Percentiles rank a stretch among this genome's conserved stretches.
These are phyloP conservation scores for Pseudachorutes palmiensis DNA, from an alignment of 1,140 invertebrate genomes.

Conservation along the genomic window DNA sequence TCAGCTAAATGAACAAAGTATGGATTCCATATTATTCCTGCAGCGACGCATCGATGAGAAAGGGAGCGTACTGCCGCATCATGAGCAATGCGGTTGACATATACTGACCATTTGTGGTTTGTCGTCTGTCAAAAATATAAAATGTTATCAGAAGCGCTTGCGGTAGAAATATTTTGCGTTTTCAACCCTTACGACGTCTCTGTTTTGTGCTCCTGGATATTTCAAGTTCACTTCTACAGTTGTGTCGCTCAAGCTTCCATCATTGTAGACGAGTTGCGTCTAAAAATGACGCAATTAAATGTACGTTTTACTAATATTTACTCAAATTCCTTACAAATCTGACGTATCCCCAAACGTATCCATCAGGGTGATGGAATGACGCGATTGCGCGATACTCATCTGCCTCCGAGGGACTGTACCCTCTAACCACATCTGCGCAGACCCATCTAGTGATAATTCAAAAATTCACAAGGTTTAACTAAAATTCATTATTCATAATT, in stretches of 20 bases:
- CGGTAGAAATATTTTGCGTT: not conserved
- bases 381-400: slow-evolving; percentile 76
- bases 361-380: slow-evolving; percentile 81
- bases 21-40: slow-evolving; percentile 88
- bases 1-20: slow-evolving; percentile 81
- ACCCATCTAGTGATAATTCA: slow-evolving; percentile 55
- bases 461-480: not conserved
- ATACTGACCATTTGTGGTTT: slow-evolving; percentile 85
- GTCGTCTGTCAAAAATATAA: slow-evolving; percentile 52
- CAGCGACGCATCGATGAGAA: slow-evolving; percentile 72
- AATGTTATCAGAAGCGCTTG: too few relatives aligned
- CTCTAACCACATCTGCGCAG: slow-evolving; percentile 73
- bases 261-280: slow-evolving; percentile 76
- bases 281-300: slow-evolving; percentile 40
- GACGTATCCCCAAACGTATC: slow-evolving; percentile 77
- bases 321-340: slow-evolving; percentile 56
- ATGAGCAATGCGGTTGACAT: slow-evolving; percentile 85
- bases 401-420: slow-evolving; percentile 54
- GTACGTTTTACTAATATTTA: slow-evolving; percentile 8
- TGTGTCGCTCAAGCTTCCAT: slow-evolving; percentile 79
- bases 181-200: slow-evolving; percentile 63
- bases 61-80: slow-evolving; percentile 75
- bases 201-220: slow-evolving; percentile 71
- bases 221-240: slow-evolving; percentile 76
- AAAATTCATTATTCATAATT: not conserved